Evolutionary conservation across 1,140 invertebrate species (phyloP).

Genomic region (Drosophila sproati): DNA sequence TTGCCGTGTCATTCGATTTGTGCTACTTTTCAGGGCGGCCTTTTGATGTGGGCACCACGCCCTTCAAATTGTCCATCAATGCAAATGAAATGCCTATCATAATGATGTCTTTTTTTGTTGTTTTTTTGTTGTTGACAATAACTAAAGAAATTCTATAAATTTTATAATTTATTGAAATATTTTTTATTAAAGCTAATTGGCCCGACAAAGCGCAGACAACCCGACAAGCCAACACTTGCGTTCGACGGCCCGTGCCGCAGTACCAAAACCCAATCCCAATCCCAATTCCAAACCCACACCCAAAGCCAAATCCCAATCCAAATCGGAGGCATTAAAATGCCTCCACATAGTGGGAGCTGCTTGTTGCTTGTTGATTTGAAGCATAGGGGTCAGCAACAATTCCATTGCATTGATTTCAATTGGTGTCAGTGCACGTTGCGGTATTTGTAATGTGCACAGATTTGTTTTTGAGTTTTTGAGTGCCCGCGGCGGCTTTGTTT

Average conservation of each 20-base stretch:
- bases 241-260: slow-evolving; percentile 51
- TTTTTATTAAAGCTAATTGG: slow-evolving; percentile 79
- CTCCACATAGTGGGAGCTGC: slow-evolving; percentile 52
- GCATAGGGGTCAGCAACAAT: slow-evolving; percentile 46
- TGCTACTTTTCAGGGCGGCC: slow-evolving; percentile 66
- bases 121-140: slow-evolving; percentile 10
- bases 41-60: slow-evolving; percentile 50
- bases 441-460: slow-evolving; percentile 51
- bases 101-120: slow-evolving; percentile 24
- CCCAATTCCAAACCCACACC: background rate
- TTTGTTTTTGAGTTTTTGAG: slow-evolving; percentile 62
- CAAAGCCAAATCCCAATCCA: background rate
- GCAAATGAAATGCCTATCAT: slow-evolving; percentile 57
- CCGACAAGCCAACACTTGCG: background rate
- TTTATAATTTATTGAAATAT: slow-evolving; percentile 72
- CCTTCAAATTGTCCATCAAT: slow-evolving; percentile 55
- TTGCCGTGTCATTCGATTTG: slow-evolving; percentile 72
- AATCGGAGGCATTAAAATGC: slow-evolving; percentile 65
- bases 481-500: slow-evolving; percentile 69
- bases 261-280: background rate
- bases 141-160: slow-evolving; percentile 15
- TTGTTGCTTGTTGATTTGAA: slow-evolving; percentile 3
- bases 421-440: slow-evolving; percentile 63
- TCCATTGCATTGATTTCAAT: slow-evolving; percentile 69
- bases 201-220: slow-evolving; percentile 56